Evolutionary conservation across 2,797 vertebrate species (phyloP).

Genomic region (Tadarida brasiliensis): DNA sequence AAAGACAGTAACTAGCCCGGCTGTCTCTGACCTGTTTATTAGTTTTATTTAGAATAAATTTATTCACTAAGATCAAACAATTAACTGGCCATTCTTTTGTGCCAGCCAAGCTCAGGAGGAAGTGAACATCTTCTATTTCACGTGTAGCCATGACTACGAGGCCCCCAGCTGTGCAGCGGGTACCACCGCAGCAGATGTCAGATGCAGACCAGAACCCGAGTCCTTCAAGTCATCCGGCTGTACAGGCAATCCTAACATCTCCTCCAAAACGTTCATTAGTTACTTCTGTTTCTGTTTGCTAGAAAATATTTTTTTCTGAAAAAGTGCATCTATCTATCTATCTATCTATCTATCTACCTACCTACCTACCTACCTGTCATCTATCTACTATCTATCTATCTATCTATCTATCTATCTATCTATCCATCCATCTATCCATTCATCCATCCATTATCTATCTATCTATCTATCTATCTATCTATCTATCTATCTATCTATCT

Average conservation of each 20-base stretch:
- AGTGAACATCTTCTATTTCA: not conserved
- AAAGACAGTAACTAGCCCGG: not conserved
- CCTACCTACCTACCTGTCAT: not conserved
- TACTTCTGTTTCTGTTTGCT: not conserved
- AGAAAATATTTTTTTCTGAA: not conserved
- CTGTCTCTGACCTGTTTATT: not conserved
- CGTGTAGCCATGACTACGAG: not conserved
- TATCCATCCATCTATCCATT: not conserved
- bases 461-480: not conserved
- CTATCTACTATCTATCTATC: too few species aligned
- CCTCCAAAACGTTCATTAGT: not conserved
- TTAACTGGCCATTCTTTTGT: not conserved
- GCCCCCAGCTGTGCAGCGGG: not conserved
- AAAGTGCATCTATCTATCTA: not conserved
- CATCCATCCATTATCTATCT: too few species aligned
- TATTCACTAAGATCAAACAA: not conserved
- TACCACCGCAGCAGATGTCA: fast-evolving
- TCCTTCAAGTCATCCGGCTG: not conserved
- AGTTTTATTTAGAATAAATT: slow-evolving; percentile 1
- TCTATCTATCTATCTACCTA: too few species aligned
- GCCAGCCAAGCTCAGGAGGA: not conserved
- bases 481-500: not conserved
- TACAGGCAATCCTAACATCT: not conserved
- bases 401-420: too few species aligned
- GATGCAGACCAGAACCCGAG: not conserved